phyloP scores from a whole-genome alignment of 2,113 vertebrate genomes.

The Bucco capensis region DNA sequence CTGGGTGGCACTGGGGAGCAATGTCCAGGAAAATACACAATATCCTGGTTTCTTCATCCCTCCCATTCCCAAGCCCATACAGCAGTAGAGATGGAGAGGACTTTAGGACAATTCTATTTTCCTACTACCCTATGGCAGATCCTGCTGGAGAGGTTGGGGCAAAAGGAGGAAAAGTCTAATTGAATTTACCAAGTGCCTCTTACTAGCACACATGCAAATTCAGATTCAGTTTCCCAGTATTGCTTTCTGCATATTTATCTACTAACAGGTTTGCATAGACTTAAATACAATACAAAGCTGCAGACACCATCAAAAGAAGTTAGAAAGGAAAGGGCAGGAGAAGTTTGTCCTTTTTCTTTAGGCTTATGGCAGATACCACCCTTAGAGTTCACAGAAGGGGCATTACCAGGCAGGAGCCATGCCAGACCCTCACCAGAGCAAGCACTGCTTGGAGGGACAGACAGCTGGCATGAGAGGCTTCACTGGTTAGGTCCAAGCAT shows the following conservation, averaged over 20 bases:
- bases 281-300: conserved; percentile 1
- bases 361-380: neutral
- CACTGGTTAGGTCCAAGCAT: neutral
- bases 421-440: neutral
- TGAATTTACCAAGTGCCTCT: neutral
- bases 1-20: neutral
- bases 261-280: neutral
- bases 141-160: neutral
- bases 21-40: neutral
- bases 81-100: neutral
- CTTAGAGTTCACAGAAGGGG: neutral
- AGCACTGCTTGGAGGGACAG: neutral
- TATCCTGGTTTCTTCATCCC: neutral
- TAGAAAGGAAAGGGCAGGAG: neutral
- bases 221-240: neutral
- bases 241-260: neutral
- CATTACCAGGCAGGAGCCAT: neutral
- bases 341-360: neutral
- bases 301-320: neutral
- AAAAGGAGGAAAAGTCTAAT: neutral
- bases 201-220: neutral
- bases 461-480: neutral
- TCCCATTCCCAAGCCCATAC: neutral
- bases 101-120: neutral
- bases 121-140: neutral